Evolutionary conservation across 2,888 invertebrate species (phyloP), one percentile per base, ranked within the genome.

Genomic region (Athalia rosae): DNA sequence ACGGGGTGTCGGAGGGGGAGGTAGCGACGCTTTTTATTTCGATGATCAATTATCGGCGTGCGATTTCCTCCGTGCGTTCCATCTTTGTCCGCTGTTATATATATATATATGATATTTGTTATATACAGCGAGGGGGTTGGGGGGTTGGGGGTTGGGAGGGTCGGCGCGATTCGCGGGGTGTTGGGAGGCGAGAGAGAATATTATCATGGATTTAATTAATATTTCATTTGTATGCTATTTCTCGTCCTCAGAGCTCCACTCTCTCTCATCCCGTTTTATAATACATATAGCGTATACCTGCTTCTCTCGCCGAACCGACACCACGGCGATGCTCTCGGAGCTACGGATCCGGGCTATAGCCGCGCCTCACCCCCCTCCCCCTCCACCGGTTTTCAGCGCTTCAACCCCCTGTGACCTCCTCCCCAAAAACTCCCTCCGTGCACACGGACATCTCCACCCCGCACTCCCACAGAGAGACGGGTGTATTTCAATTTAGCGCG

Each of bases 401-500:
- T 63, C 7, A 6, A 28, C 79, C 77, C 77, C 77, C 76, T 79
- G 77, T 71, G 73, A 28, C 28, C 73, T 76, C 74, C 66, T 77
- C 61, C 43, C 77, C 50, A 63, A 13, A 66, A 66, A 11, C 76
- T 66, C 45, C 79, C 62, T 77, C 74, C 67, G 76, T 47, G 61
- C 53, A 58, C 76, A 47, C 58, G 56, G 76, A 76, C 62, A 47
- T 58, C 58, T 43, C 71, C 71, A 58, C 13, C 56, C 59, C 71
- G 45, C 48, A 59, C 61, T 61, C 61, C 61, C 79, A 79, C 77
- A 78, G 79, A 77, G 79, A 77, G 77, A 78, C 79, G 81, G 86
- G 87, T 86, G 86, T 87, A 87, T 88, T 88, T 88, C 87, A 87
- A 88, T 87, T 88, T 88, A 86, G 86, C 84, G 80, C 85, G 84